Base-by-base conservation (phyloP, 2,797 vertebrate species). In the Syndactyla subalaris region DNA sequence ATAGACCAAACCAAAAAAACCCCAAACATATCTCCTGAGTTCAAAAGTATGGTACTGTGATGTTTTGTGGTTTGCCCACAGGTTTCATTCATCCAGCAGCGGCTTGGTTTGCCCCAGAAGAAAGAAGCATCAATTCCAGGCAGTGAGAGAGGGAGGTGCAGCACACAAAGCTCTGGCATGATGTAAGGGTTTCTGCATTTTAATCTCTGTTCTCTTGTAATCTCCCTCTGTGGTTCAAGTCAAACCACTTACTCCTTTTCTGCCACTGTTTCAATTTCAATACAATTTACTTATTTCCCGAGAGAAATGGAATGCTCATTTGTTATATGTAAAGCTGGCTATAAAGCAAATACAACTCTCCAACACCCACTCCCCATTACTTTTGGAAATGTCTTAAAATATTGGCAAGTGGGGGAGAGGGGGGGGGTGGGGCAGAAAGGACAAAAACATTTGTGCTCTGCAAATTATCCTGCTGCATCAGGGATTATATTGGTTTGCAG, bases 201-300 rank as follows among this genome's bases (percentile, higher is more conserved):
- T 96, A 95, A 96, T 95, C 93, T 95, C 72, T 94, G 76, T 83
- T 96, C 89, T 81, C 79, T 85, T 94, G 92, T 91, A 96, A 94
- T 95, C 95, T 97, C 92, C 95, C 95, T 95, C 92, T 93, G 92
- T 93, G 84, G 79, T 91, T 97, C 95, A 94, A 93, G 95, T 96
- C 93, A 96, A 96, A 96, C 87, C 91, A 95, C 95, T 96, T 96
- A 92, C 82, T 97, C 49, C 95, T 93, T 96, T 97, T 85, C 92
- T 92, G 91, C 91, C 91, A 95, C 85, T 96, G 87, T 91, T 96
- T 97, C 95, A 96, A 96, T 96, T 96, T 94, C 95, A 95, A 92
- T 92, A 93, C 92, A 95, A 95, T 96, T 93, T 94, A 93, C 95
- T 96, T 97, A 94, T 96, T 97, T 95, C 92, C 95, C 93, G 72